Evolutionary conservation across 2,797 vertebrate genomes (phyloP).

Genomic region (Artibeus jamaicensis): DNA sequence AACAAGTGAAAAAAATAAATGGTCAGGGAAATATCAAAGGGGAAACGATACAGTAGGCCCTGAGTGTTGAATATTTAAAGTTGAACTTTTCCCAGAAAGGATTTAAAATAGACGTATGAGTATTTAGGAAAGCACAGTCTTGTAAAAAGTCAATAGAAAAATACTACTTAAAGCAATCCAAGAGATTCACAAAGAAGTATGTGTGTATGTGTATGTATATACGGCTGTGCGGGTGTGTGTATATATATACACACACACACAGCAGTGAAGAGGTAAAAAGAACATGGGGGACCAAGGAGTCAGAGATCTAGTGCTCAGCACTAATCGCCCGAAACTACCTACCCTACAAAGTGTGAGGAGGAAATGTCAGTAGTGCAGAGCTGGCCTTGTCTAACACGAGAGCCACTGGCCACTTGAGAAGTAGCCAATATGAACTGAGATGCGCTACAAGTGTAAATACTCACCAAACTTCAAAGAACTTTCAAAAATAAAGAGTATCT

Average conservation of each 20-base stretch:
- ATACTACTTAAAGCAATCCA: constrained; percentile 30
- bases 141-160: not conserved
- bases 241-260: too few relatives aligned
- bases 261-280: not conserved
- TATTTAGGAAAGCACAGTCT: not conserved
- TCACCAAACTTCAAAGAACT: not conserved
- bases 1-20: not conserved
- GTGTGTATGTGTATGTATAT: too few relatives aligned
- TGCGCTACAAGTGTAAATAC: not conserved
- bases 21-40: not conserved
- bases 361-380: not conserved
- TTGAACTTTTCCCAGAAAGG: not conserved
- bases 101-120: not conserved
- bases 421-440: not conserved
- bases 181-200: not conserved
- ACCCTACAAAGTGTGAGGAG: not conserved
- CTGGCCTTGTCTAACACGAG: not conserved
- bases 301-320: not conserved
- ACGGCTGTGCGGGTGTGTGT: too few relatives aligned
- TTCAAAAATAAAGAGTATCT: not conserved
- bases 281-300: not conserved
- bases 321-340: not conserved
- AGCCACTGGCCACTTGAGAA: not conserved
- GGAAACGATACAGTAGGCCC: not conserved
- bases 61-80: not conserved